Conservation (phyloP, 2,888 invertebrate genomes). For the Troides oblongomaculatus region DNA sequence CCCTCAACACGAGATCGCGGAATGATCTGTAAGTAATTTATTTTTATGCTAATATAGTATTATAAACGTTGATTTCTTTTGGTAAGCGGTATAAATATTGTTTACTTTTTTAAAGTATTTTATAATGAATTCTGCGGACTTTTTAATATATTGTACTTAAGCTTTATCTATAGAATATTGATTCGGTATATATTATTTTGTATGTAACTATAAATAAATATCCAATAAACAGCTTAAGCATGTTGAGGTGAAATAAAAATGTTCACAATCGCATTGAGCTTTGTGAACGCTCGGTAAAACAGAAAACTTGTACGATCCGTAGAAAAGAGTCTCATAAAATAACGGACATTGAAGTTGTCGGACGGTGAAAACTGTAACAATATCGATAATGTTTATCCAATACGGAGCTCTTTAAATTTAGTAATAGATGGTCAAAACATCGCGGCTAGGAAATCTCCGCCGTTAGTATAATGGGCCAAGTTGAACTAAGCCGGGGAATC, state of each 20-base stretch:
- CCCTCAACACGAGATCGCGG: slow-evolving; percentile 4
- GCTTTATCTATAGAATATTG: not conserved
- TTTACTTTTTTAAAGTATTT: too few relatives aligned
- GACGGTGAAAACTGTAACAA: slow-evolving; percentile 26
- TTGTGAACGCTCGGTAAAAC: slow-evolving; percentile 8
- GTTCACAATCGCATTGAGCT: slow-evolving; percentile 12
- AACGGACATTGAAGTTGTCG: slow-evolving; percentile 24
- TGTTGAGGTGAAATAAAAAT: slow-evolving; percentile 15
- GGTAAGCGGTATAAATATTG: too few relatives aligned
- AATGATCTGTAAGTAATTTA: slow-evolving; percentile 20
- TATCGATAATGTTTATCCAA: slow-evolving; percentile 30
- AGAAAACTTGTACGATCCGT: slow-evolving; percentile 23
- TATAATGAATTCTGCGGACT: too few relatives aligned
- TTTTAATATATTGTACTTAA: not conserved
- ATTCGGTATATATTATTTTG: not conserved
- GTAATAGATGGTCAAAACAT: slow-evolving; percentile 36
- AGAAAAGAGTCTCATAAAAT: slow-evolving; percentile 30
- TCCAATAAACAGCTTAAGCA: not conserved
- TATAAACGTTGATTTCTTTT: not conserved
- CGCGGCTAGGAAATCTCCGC: slow-evolving; percentile 50
- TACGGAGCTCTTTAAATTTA: slow-evolving; percentile 38
- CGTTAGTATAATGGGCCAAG: slow-evolving; percentile 67
- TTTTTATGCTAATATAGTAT: slow-evolving; percentile 19
- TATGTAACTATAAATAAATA: not conserved
- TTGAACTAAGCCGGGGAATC: slow-evolving; percentile 67